These are phyloP conservation scores for Peromyscus nudipes DNA, from an alignment of 2,797 vertebrate species.

Conservation along the genomic window DNA sequence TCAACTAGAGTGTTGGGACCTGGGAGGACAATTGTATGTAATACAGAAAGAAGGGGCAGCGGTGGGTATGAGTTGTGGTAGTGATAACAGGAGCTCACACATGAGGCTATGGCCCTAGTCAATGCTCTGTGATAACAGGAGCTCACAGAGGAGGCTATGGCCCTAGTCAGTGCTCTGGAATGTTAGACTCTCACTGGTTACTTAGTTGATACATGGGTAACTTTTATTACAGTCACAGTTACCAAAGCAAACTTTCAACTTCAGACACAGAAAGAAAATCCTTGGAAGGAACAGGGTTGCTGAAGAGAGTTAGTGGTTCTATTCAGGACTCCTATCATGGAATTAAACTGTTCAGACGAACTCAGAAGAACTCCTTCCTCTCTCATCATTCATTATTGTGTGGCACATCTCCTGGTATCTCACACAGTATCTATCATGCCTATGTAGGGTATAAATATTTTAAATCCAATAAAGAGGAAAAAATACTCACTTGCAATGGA, in stretches of 20 bases:
- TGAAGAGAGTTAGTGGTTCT: not conserved
- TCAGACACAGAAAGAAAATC: not conserved
- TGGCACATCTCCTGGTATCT: not conserved
- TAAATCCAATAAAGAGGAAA: slow-evolving; percentile 17
- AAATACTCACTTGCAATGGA: not conserved
- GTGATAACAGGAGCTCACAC: no score
- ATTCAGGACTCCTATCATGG: not conserved
- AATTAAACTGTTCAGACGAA: not conserved
- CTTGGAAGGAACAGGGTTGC: fast-evolving
- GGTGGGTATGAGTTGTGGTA: no score
- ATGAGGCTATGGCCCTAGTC: not conserved
- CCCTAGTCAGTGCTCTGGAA: not conserved
- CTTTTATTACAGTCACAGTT: not conserved
- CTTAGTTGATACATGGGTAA: not conserved
- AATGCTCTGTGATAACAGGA: not conserved
- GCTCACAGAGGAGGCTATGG: fast-evolving
- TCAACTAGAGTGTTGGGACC: not conserved
- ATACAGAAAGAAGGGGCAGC: not conserved
- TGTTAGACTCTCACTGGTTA: not conserved
- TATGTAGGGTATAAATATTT: slow-evolving; percentile 19
- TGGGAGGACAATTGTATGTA: not conserved
- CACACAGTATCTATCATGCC: not conserved
- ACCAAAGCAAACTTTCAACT: not conserved
- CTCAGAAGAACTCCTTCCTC: not conserved
- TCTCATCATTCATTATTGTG: not conserved